Conservation (phyloP, 2,797 vertebrate genomes). For the Aplochiton taeniatus region DNA sequence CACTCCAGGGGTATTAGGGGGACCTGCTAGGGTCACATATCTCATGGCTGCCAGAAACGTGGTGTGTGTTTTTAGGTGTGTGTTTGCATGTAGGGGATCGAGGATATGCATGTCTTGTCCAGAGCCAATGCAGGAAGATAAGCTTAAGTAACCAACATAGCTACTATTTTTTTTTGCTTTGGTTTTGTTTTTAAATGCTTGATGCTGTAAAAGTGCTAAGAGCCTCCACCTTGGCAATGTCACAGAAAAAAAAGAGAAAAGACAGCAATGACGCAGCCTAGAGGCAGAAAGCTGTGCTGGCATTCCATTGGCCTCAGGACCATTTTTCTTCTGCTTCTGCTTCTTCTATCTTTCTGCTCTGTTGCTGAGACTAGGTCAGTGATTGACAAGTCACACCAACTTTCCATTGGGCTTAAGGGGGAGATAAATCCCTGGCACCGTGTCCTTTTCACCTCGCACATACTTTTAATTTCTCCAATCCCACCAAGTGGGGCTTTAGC, state of each 20-base stretch:
- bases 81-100: slow-evolving; percentile 16
- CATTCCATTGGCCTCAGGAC: slow-evolving; percentile 28
- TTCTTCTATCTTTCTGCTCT: slow-evolving; percentile 9
- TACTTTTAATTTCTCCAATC: slow-evolving; percentile 47
- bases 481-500: slow-evolving; percentile 46
- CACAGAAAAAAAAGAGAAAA: slow-evolving; percentile 9
- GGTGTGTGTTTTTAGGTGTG: not conserved
- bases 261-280: slow-evolving; percentile 20
- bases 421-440: slow-evolving; percentile 43
- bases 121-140: slow-evolving; percentile 5
- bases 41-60: slow-evolving; percentile 22
- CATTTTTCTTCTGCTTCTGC: slow-evolving; percentile 10
- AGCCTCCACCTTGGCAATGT: slow-evolving; percentile 67
- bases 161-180: slow-evolving; percentile 35
- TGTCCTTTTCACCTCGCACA: slow-evolving; percentile 20
- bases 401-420: slow-evolving; percentile 56
- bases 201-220: slow-evolving; percentile 42
- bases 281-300: slow-evolving; percentile 46
- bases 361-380: slow-evolving; percentile 51
- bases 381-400: slow-evolving; percentile 61
- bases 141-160: slow-evolving; percentile 5
- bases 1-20: slow-evolving; percentile 47
- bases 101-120: not conserved
- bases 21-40: slow-evolving; percentile 55
- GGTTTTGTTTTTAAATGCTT: too few species aligned